Evolutionary conservation across 2,113 vertebrate species (phyloP).

Genomic region (Mungos mungo): DNA sequence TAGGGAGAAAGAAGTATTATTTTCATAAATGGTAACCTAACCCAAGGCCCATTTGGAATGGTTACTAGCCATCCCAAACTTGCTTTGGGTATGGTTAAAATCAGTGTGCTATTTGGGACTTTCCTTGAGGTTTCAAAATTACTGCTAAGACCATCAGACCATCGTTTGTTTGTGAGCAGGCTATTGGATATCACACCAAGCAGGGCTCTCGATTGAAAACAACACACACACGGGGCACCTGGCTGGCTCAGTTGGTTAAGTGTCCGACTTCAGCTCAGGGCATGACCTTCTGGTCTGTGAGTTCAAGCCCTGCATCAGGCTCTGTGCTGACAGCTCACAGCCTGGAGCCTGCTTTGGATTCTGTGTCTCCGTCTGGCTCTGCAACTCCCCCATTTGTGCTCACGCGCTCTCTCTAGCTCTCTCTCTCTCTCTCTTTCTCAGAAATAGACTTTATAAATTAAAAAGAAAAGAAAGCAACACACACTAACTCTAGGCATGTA

Average conservation of each 20-base stretch:
- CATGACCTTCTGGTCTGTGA: too few species aligned
- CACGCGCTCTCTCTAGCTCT: too few species aligned
- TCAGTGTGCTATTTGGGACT: neutral
- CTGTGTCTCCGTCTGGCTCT: too few species aligned
- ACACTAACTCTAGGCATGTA: neutral
- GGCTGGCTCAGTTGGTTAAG: too few species aligned
- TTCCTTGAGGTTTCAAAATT: neutral
- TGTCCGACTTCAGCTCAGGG: too few species aligned
- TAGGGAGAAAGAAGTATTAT: neutral
- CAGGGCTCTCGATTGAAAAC: neutral
- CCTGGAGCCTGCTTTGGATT: too few species aligned
- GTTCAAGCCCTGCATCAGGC: too few species aligned
- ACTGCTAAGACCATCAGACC: neutral
- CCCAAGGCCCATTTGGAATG: neutral
- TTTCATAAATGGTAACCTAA: conserved; percentile 4
- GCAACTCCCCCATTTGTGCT: too few species aligned
- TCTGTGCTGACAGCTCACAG: too few species aligned
- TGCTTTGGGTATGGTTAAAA: neutral
- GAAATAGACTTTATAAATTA: too few species aligned
- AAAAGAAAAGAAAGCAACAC: neutral
- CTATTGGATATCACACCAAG: neutral
- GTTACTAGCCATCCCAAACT: neutral
- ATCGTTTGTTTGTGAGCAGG: neutral
- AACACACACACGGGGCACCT: neutral
- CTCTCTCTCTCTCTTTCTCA: too few species aligned